Evolutionary conservation across 1,140 invertebrate genomes (phyloP), one percentile per base, ranked within the genome.

Genomic region (Medauroidea extradentata): DNA sequence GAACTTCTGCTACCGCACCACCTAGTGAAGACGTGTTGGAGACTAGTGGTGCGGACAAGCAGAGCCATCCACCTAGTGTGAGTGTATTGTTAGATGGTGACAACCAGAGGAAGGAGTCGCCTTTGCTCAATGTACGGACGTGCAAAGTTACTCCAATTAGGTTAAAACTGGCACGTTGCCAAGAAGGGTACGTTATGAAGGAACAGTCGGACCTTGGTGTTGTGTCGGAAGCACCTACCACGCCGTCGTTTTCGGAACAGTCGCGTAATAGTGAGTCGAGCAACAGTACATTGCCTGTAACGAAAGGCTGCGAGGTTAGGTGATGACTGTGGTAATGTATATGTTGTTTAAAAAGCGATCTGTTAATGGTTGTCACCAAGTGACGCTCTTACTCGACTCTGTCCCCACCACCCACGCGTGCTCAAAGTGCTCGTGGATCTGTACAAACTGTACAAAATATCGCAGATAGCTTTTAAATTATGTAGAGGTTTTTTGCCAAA

Each of bases 221-320:
- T 84, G 85, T 69, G 79, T 85, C 84, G 75, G 79, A 81, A 63
- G 74, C 76, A 53, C 61, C 53, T 21, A 76, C 67, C 52, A 49
- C 61, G 19, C 46, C 65, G 39, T 34, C 29, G 29, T 34, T 34
- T 34, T 34, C 60, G 39, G 59, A 49, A 59, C 50, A 59, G 18
- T 21, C 23, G 41, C 52, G 55, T 64, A 53, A 61, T 50, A 14
- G 34, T 53, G 27, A 39, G n/a, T 27, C 49, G 44, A 46, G 46
- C 56, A 46, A 25, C 18, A 58, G 18, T 27, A 38, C 58, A 43
- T 24, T 51, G 57, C 51, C 16, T 19, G 43, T 25, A n/a, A 39
- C 39, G 23, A 16, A 90, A 81, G 86, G 88, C 78, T 89, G 87
- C 79, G 86, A 90, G 81, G 88, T 90, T 82, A 90, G 88, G 84